Evolutionary conservation across 2,888 invertebrate species (phyloP).

Genomic region (Dromius quadrimaculatus): DNA sequence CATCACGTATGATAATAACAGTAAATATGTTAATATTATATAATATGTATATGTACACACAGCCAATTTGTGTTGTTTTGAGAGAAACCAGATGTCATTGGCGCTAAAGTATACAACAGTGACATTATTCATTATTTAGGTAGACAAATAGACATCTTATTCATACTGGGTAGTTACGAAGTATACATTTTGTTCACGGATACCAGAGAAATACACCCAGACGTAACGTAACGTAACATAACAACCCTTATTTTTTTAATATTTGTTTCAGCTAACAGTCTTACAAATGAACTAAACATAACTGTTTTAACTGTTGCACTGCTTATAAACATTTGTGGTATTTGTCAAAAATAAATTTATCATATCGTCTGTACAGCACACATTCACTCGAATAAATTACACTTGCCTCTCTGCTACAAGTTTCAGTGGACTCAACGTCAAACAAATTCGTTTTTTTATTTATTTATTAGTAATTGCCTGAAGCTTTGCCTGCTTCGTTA

Average conservation of each 20-base stretch:
- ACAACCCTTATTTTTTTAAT: slow-evolving; percentile 49
- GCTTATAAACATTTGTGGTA: slow-evolving; percentile 63
- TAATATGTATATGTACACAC: slow-evolving; percentile 49
- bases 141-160: not conserved
- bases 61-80: slow-evolving; percentile 48
- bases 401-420: too few species aligned
- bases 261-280: slow-evolving; percentile 64
- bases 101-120: not conserved
- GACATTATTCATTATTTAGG: too few species aligned
- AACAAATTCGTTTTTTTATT: not conserved
- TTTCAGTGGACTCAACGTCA: not conserved
- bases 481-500: slow-evolving; percentile 9
- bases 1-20: slow-evolving; percentile 16
- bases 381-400: slow-evolving; percentile 52
- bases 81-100: slow-evolving; percentile 37
- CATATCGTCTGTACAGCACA: too few species aligned
- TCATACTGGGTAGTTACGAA: slow-evolving; percentile 11
- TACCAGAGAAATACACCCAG: slow-evolving; percentile 50
- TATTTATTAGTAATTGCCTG: not conserved
- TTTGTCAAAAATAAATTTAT: slow-evolving; percentile 66
- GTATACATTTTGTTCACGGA: slow-evolving; percentile 35
- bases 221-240: slow-evolving; percentile 31
- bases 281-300: slow-evolving; percentile 64
- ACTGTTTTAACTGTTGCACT: slow-evolving; percentile 66
- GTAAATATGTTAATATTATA: slow-evolving; percentile 24